Percentiles rank a stretch among this genome's conserved stretches.
Evolutionary conservation across 2,888 invertebrate species (phyloP).

Genomic region (Parascotia fuliginaria): DNA sequence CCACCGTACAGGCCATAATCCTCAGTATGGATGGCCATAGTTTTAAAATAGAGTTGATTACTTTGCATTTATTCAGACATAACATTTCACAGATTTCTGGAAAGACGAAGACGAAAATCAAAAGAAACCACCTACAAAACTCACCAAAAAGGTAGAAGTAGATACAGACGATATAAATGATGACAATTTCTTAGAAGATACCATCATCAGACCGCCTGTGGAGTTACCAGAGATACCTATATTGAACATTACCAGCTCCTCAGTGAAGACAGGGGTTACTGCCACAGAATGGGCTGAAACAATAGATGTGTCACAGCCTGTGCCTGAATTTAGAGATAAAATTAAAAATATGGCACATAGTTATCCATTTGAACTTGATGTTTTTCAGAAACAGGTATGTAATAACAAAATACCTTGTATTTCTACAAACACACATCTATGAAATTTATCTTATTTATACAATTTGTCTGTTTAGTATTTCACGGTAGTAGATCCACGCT

Average conservation of each 20-base stretch:
- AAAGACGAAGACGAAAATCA: conserved; percentile 67
- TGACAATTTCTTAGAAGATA: conserved; percentile 72
- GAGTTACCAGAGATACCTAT: conserved; percentile 86
- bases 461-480: no score
- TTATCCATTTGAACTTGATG: conserved; percentile 97
- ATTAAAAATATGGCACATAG: conserved; percentile 94
- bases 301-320: conserved; percentile 92
- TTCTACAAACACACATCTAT: no score
- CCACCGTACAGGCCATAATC: no score
- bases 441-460: no score
- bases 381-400: conserved; percentile 95
- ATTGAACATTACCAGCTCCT: conserved; percentile 88
- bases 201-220: conserved; percentile 67
- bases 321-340: conserved; percentile 91
- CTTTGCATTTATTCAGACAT: neutral
- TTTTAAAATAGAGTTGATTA: no score
- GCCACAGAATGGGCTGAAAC: conserved; percentile 95
- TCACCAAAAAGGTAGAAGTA: conserved; percentile 44
- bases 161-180: conserved; percentile 56
- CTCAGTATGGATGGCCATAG: no score
- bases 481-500: no score
- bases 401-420: no score
- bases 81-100: conserved; percentile 73
- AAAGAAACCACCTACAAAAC: conserved; percentile 46
- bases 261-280: conserved; percentile 69